Conservation (phyloP, 1,140 invertebrate genomes). For the Ostrea denselamellosa region DNA sequence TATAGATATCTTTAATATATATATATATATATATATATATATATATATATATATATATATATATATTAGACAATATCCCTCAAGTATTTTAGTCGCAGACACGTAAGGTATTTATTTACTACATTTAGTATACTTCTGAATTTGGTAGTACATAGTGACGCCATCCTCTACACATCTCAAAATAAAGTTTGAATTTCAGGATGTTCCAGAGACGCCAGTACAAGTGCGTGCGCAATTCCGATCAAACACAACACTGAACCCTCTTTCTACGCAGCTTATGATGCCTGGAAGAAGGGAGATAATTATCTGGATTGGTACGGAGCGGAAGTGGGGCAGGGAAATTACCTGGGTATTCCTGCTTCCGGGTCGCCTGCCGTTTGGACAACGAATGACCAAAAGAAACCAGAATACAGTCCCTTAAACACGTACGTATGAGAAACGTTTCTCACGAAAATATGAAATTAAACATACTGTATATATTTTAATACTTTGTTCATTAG, state of each 20-base stretch:
- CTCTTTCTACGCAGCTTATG: conserved; percentile 74
- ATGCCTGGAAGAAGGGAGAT: conserved; percentile 77
- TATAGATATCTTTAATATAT: too few relatives aligned
- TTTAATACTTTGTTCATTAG: too few relatives aligned
- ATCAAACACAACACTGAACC: neutral
- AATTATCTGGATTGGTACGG: conserved; percentile 79
- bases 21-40: too few relatives aligned
- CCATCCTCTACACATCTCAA: too few relatives aligned
- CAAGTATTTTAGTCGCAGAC: too few relatives aligned
- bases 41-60: too few relatives aligned
- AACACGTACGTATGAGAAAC: conserved; percentile 61
- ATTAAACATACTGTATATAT: too few relatives aligned
- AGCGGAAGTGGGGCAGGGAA: conserved; percentile 76
- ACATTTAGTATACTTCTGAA: too few relatives aligned
- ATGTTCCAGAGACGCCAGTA: neutral
- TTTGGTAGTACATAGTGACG: too few relatives aligned
- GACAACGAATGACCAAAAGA: conserved; percentile 76
- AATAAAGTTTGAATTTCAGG: neutral
- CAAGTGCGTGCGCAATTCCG: conserved; percentile 25
- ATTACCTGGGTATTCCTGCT: conserved; percentile 68
- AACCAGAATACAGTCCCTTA: neutral
- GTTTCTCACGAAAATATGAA: neutral
- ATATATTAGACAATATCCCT: too few relatives aligned
- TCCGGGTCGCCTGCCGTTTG: conserved; percentile 78
- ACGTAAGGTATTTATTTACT: too few relatives aligned